Evolutionary conservation across 2,888 invertebrate genomes (phyloP), one percentile per base, ranked within the genome.

Genomic region (Sinotaia quadrata): DNA sequence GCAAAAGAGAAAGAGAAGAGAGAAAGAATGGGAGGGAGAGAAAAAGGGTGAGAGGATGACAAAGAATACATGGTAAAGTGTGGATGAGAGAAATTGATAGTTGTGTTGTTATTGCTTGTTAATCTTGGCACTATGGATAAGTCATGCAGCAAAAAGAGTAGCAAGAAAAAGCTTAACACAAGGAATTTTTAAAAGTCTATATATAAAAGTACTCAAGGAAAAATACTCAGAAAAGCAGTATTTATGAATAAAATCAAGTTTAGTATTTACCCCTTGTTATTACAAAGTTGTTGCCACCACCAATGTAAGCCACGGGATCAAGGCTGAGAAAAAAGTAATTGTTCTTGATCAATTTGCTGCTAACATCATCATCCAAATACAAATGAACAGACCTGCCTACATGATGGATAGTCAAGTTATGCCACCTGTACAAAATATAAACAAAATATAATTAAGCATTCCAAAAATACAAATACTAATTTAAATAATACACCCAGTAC

Each of bases 241-340:
- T n/a, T n/a, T n/a, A n/a, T 2, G n/a, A 41, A 41, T 41, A 18
- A 41, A 41, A 41, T 18, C 41, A 41, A 8, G 47, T n/a, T 4
- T 37, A 21, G 12, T 18, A 36, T 73, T 49, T 70, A 83, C 84
- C 83, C 78, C 80, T 78, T 5, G 84, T 84, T 44, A 77, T 67
- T 12, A 84, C 81, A 68, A 84, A 83, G 67, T 81, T 82, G 37
- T 86, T 75, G 33, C 95, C 96, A 21, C 95, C 95, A 58, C 95
- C 95, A 76, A 97, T 94, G 87, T 96, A 96, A 78, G 97, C 95
- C 89, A 96, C 95, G 41, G 97, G 96, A 90, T 97, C 96, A 75
- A 97, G 95, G 79, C 95, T 94, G 73, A 97, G 91, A 85, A 93
- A 92, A 61, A 82, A 76, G 63, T 91, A 91, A 8, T 71, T 71